These are phyloP conservation scores for Gandaritis pyraliata DNA, from an alignment of 2,888 invertebrate genomes.

Conservation along the genomic window DNA sequence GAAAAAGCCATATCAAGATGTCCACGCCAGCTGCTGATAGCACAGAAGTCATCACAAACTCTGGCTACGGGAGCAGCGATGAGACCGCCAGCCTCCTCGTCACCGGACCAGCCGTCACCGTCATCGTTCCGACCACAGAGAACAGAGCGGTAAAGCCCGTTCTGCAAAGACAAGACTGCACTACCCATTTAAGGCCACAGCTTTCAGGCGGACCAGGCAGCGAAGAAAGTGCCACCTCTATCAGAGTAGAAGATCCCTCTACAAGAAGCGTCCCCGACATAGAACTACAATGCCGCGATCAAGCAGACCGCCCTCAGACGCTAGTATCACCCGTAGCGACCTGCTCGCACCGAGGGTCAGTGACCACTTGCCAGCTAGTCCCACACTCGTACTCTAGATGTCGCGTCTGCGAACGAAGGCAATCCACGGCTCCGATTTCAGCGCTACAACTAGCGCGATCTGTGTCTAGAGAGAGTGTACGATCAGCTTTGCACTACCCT, in stretches of 20 bases:
- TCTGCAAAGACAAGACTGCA: constrained; percentile 93
- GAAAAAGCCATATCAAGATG: constrained; percentile 62
- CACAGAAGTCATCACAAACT: constrained; percentile 84
- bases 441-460: constrained; percentile 92
- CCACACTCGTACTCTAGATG: constrained; percentile 87
- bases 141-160: constrained; percentile 88
- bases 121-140: constrained; percentile 74
- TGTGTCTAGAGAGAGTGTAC: constrained; percentile 92
- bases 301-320: constrained; percentile 81
- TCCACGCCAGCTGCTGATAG: constrained; percentile 81
- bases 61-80: constrained; percentile 90
- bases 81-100: constrained; percentile 92
- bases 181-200: constrained; percentile 89
- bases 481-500: constrained; percentile 88
- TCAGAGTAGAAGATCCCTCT: constrained; percentile 87
- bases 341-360: constrained; percentile 85
- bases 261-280: constrained; percentile 92
- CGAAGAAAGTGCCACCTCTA: constrained; percentile 88
- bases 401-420: constrained; percentile 90
- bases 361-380: constrained; percentile 87
- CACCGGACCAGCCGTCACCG: constrained; percentile 84
- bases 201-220: constrained; percentile 90
- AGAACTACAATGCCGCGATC: constrained; percentile 89
- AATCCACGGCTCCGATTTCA: constrained; percentile 91
- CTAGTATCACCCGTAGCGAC: constrained; percentile 83